phyloP scores from a whole-genome alignment of 2,888 invertebrate genomes.

The Spilosoma lubricipeda region DNA sequence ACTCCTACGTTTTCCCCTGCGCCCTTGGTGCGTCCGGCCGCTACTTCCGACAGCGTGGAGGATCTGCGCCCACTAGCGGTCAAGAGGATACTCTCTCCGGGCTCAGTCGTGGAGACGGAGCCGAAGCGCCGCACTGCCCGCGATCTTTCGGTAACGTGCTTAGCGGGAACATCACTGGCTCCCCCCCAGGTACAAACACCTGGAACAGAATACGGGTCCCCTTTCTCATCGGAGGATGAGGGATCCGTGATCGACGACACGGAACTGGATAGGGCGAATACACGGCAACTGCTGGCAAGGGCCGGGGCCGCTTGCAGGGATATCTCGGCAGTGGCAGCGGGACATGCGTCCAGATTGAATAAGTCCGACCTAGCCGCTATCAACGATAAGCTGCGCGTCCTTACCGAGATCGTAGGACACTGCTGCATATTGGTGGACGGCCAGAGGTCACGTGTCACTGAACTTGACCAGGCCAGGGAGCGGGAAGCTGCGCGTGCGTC shows the following conservation, averaged over 20 bases:
- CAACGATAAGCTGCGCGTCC: not conserved
- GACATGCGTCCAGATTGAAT: not conserved
- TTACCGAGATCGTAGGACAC: not conserved
- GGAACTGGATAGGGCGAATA: not conserved
- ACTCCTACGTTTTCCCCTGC: not conserved
- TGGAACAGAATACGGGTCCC: not conserved
- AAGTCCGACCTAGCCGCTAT: not conserved
- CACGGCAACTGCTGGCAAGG: not conserved
- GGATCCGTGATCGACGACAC: accelerated
- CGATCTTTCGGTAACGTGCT: not conserved
- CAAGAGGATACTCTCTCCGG: not conserved
- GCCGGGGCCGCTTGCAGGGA: not conserved
- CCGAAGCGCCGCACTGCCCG: not conserved
- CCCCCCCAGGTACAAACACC: not conserved
- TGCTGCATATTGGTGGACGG: not conserved
- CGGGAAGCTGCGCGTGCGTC: not conserved
- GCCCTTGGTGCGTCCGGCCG: accelerated
- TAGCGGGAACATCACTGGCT: accelerated
- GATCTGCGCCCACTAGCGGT: not conserved
- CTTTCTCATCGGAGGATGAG: not conserved
- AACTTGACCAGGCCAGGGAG: not conserved
- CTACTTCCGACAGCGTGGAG: not conserved
- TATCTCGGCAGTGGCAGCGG: not conserved
- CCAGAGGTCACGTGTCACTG: not conserved
- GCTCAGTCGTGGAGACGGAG: not conserved